A percentile compares a stretch with the other conserved stretches of the same genome.
Conservation (phyloP, 1,140 invertebrate genomes). For the Psilanteris sp. region DNA sequence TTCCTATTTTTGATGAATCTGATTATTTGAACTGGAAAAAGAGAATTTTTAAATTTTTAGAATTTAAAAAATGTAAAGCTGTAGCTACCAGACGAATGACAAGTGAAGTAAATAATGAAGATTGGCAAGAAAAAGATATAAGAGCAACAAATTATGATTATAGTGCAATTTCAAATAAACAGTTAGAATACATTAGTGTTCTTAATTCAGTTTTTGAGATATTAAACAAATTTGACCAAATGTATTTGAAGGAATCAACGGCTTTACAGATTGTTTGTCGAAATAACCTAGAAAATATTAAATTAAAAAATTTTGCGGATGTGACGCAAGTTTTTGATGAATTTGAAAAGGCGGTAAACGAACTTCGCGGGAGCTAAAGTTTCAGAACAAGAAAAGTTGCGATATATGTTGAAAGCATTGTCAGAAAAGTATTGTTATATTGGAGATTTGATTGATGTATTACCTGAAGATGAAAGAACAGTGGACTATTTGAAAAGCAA, state of each 20-base stretch:
- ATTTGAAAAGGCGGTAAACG: slow-evolving; percentile 70
- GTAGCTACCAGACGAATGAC: not conserved
- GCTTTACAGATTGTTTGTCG: slow-evolving; percentile 49
- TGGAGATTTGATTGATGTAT: slow-evolving; percentile 23
- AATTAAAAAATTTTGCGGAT: slow-evolving; percentile 53
- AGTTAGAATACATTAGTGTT: not conserved
- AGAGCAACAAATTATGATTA: not conserved
- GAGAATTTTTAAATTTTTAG: not conserved
- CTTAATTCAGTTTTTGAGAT: not conserved
- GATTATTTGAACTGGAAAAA: not conserved
- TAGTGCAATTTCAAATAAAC: not conserved
- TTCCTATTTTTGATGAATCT: not conserved
- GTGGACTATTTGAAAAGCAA: not conserved
- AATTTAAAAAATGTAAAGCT: not conserved
- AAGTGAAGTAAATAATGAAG: not conserved
- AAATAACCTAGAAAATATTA: slow-evolving; percentile 51
- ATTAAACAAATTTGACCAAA: slow-evolving; percentile 1
- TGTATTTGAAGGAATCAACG: slow-evolving; percentile 46
- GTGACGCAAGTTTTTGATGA: slow-evolving; percentile 69
- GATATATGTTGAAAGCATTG: slow-evolving; percentile 69
- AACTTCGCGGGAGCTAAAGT: slow-evolving; percentile 69
- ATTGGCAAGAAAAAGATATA: not conserved
- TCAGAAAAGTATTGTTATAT: slow-evolving; percentile 28
- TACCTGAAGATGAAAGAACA: not conserved
- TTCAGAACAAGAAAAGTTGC: slow-evolving; percentile 70